Evolutionary conservation across 2,888 invertebrate species (phyloP).

Genomic region (Laspeyria flexula): DNA sequence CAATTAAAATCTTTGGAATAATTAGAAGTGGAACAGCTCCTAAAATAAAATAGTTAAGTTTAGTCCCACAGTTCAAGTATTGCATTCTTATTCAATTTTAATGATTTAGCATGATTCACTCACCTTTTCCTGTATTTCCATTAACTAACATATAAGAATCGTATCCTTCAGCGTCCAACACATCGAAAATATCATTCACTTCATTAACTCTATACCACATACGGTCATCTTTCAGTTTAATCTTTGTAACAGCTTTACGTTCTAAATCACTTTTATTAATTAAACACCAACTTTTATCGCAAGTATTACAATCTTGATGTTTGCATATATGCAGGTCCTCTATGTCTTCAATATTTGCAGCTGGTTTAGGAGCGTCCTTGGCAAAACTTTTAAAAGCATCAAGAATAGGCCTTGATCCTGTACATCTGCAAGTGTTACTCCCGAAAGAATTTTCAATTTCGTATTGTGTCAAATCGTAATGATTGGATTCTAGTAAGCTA

Average conservation of each 20-base stretch:
- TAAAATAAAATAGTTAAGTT: constrained; percentile 44
- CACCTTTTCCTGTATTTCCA: constrained; percentile 91
- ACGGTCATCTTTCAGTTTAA: constrained; percentile 63
- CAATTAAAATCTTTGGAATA: constrained; percentile 86
- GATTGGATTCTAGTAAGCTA: constrained; percentile 63
- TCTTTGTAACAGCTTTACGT: constrained; percentile 46
- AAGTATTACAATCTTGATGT: constrained; percentile 32
- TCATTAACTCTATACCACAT: constrained; percentile 84
- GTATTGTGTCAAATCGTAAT: constrained; percentile 81
- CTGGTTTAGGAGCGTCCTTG: constrained; percentile 67
- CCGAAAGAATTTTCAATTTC: constrained; percentile 90
- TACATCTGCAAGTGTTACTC: constrained; percentile 91
- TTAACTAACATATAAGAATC: constrained; percentile 87
- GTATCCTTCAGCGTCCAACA: constrained; percentile 66
- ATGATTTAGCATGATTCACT: background rate
- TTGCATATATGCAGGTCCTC: constrained; percentile 63
- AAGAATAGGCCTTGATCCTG: constrained; percentile 88
- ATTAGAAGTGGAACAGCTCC: constrained; percentile 75
- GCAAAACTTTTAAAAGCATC: constrained; percentile 88
- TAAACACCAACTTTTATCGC: constrained; percentile 60
- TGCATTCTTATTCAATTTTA: too few relatives aligned
- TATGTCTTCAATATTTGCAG: constrained; percentile 54
- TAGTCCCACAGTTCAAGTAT: background rate
- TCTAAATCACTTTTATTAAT: constrained; percentile 51
- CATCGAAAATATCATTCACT: constrained; percentile 79